Evolutionary conservation across 2,888 invertebrate genomes (phyloP), one percentile per base, ranked within the genome.

Genomic region (Agonopterix alstromeriana): DNA sequence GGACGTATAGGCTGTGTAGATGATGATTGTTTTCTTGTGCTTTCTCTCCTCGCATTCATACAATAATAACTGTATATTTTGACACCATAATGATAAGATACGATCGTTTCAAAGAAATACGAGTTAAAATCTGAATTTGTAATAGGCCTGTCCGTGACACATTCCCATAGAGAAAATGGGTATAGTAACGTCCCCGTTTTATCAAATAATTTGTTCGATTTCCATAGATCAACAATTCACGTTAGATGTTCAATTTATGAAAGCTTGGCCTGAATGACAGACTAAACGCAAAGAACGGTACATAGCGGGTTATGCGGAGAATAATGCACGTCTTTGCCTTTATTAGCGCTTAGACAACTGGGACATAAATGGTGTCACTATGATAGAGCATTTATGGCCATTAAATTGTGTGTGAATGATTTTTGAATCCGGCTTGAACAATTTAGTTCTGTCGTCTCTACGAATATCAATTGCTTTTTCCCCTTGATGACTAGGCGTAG

Each of bases 1-100:
- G n/a, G n/a, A n/a, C n/a, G n/a, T n/a, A n/a, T n/a, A n/a, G n/a
- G n/a, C n/a, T n/a, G n/a, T n/a, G n/a, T n/a, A n/a, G n/a, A n/a
- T n/a, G n/a, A n/a, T n/a, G n/a, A n/a, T n/a, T n/a, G n/a, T 71
- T 53, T 59, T 63, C 70, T 69, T 67, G 69, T 65, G 59, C 61
- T 51, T 63, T 57, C 51, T 54, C 54, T 61, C 45, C 51, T 49
- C 36, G 35, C 40, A 49, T 51, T 57, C 48, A 51, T 53, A 59
- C 58, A 60, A 56, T 61, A 58, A 54, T 60, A 53, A 48, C 53
- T 56, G 48, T 45, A 45, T 10, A 41, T 44, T 53, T 57, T 48
- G 44, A 49, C 10, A 10, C 10, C n/a, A 38, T 10, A 38, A 27
- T 27, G 38, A 38, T 38, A 38, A 38, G 38, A 38, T 38, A 38